Percentiles rank a stretch among this genome's conserved stretches.
phyloP scores from a whole-genome alignment of 2,888 invertebrate genomes.

The Cryptocheilus praepositus region DNA sequence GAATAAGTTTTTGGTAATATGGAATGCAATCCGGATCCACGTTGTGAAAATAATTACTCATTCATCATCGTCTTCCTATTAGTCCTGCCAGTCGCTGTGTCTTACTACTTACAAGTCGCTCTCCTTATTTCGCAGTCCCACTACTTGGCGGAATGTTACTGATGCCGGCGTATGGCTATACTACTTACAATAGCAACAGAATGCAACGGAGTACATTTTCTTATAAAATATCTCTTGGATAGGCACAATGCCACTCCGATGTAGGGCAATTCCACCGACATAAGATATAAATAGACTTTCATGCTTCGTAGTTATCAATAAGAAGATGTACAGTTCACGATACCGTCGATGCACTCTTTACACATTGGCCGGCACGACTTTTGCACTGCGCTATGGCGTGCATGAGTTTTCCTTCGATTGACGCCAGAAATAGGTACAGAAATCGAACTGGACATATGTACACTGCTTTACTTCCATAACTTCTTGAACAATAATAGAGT shows the following conservation, averaged over 20 bases:
- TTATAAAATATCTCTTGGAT: constrained; percentile 6
- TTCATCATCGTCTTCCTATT: too few relatives aligned
- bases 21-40: too few relatives aligned
- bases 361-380: constrained; percentile 5
- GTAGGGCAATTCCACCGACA: constrained; percentile 25
- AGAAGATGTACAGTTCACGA: constrained; percentile 25
- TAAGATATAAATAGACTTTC: constrained; percentile 37
- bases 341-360: constrained; percentile 15
- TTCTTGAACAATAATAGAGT: too few relatives aligned
- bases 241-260: constrained; percentile 11
- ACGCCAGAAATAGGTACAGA: too few relatives aligned
- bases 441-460: too few relatives aligned
- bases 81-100: constrained; percentile 21
- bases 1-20: too few relatives aligned
- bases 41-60: too few relatives aligned
- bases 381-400: background rate
- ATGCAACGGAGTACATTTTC: background rate
- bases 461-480: too few relatives aligned
- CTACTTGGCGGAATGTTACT: constrained; percentile 18
- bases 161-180: too few relatives aligned
- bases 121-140: constrained; percentile 32
- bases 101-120: constrained; percentile 38
- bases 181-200: constrained; percentile 6
- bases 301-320: constrained; percentile 37
- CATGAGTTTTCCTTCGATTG: background rate